Conservation (phyloP, 2,113 vertebrate species). For the Phrynosoma platyrhinos region DNA sequence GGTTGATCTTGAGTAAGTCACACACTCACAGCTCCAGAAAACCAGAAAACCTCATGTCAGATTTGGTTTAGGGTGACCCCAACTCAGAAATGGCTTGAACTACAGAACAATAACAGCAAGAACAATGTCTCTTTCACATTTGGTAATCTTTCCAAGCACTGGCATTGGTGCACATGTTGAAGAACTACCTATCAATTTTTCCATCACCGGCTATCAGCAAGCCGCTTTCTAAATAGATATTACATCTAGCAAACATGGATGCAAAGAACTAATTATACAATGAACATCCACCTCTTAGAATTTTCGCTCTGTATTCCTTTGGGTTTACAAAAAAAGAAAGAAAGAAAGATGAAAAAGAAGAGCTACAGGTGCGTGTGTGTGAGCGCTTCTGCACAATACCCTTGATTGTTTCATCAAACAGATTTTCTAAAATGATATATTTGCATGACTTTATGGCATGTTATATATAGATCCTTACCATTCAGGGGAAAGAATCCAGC, state of each 20-base stretch:
- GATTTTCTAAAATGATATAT: conserved; percentile 38
- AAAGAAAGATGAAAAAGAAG: neutral
- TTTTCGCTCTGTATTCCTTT: neutral
- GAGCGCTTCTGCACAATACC: conserved; percentile 31
- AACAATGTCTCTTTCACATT: no score
- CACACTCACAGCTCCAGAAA: no score
- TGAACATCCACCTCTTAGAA: neutral
- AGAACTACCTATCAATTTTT: neutral
- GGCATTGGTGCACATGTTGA: neutral
- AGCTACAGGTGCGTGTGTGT: conserved; percentile 40
- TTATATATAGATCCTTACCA: conserved; percentile 35
- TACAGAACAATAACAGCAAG: no score
- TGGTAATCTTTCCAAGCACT: no score
- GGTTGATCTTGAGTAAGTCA: no score
- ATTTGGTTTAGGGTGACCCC: no score
- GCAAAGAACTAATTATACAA: neutral
- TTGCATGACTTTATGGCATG: conserved; percentile 49
- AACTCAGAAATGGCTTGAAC: no score
- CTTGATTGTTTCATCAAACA: conserved; percentile 54
- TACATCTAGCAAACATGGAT: fast-evolving
- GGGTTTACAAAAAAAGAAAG: neutral
- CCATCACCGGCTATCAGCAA: neutral
- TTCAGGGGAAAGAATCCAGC: conserved; percentile 32
- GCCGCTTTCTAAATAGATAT: neutral
- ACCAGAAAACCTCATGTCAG: no score